Percentiles rank a stretch among this genome's conserved stretches.
Evolutionary conservation across 2,113 vertebrate species (phyloP).

Genomic region (Perognathus longimembris): DNA sequence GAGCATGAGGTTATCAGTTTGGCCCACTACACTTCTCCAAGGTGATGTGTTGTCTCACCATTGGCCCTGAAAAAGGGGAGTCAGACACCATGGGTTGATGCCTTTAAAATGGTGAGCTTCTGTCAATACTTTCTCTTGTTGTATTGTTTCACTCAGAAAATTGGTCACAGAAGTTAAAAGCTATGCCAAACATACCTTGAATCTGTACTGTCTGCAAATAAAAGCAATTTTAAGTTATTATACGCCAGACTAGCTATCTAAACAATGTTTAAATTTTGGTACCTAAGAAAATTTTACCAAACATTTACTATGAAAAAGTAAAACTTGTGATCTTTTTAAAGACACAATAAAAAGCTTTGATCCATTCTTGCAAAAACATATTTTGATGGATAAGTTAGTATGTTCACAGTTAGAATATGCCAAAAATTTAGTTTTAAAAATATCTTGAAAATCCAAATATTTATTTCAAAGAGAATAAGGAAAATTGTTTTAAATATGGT

Average conservation of each 20-base stretch:
- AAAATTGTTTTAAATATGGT: neutral
- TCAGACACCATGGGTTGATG: no score
- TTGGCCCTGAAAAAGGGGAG: no score
- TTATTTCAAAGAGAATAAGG: neutral
- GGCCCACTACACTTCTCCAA: no score
- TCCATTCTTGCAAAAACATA: neutral
- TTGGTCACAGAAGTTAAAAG: no score
- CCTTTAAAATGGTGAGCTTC: no score
- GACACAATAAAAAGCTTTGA: neutral
- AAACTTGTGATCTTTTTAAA: neutral
- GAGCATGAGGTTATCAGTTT: no score
- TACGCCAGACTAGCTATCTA: neutral
- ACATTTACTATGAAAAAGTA: neutral
- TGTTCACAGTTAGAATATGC: neutral
- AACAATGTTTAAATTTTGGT: neutral
- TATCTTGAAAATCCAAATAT: neutral
- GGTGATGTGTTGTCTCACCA: no score
- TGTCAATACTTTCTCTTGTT: no score
- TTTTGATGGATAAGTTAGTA: neutral
- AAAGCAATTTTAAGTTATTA: neutral
- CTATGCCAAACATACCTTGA: neutral
- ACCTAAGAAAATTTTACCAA: neutral
- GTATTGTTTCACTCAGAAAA: no score
- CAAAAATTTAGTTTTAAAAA: neutral
- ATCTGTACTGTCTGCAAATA: neutral